A percentile compares a stretch with the other conserved stretches of the same genome.
phyloP scores from a whole-genome alignment of 2,797 vertebrate genomes.

The Acanthopagrus latus region DNA sequence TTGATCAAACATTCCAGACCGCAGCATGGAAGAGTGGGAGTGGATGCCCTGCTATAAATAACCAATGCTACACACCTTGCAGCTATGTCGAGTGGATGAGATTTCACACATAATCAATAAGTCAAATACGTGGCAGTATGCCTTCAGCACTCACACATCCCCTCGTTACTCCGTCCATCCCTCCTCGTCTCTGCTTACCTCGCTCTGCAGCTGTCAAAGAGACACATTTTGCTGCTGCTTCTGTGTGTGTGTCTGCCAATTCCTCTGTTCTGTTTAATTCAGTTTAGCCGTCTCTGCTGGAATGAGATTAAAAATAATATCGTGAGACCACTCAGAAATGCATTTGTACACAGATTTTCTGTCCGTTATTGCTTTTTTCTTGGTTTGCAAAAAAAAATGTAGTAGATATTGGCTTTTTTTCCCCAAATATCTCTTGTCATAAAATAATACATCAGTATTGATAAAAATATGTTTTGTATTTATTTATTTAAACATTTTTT shows the following conservation, averaged over 20 bases:
- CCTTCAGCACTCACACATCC: constrained; percentile 35
- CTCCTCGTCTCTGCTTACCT: constrained; percentile 26
- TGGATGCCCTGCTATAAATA: constrained; percentile 68
- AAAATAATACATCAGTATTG: background rate
- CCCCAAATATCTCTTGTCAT: background rate
- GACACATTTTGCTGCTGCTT: background rate
- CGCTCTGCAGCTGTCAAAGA: constrained; percentile 28
- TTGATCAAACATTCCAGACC: constrained; percentile 56
- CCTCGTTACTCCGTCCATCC: background rate
- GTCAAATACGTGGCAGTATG: constrained; percentile 63
- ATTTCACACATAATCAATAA: constrained; percentile 82
- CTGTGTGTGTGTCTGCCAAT: constrained; percentile 2
- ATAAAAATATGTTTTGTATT: background rate
- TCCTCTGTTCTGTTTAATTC: constrained; percentile 12
- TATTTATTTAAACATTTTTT: background rate
- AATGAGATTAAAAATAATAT: background rate
- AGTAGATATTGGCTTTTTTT: background rate
- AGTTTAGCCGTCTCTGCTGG: constrained; percentile 2
- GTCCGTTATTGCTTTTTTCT: background rate
- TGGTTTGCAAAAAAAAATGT: background rate
- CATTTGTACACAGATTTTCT: constrained; percentile 1
- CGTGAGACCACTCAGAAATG: background rate
- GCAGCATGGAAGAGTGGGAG: constrained; percentile 38
- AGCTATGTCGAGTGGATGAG: constrained; percentile 67
- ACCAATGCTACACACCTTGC: constrained; percentile 63